Evolutionary conservation across 2,113 vertebrate species (phyloP).

Genomic region (Eudorcas thomsonii): DNA sequence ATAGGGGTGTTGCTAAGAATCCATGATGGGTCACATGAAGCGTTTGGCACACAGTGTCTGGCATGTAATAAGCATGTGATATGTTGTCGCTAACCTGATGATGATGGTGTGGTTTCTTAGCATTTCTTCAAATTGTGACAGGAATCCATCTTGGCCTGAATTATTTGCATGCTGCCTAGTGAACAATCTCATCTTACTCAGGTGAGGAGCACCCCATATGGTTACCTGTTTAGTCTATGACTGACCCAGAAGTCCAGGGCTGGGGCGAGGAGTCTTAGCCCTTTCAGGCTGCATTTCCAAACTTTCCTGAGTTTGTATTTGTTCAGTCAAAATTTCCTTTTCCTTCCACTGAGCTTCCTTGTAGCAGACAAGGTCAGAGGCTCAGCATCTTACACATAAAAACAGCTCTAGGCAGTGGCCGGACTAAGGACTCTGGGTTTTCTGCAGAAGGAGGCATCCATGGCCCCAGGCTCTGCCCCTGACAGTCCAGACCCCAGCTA

Average conservation of each 20-base stretch:
- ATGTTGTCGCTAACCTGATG: rapidly evolving
- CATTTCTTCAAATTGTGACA: neutral
- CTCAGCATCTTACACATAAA: rapidly evolving
- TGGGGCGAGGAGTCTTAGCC: neutral
- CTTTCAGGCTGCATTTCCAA: neutral
- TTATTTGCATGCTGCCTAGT: neutral
- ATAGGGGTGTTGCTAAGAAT: neutral
- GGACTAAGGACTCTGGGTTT: neutral
- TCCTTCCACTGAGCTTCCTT: neutral
- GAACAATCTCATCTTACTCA: neutral
- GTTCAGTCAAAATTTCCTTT: neutral
- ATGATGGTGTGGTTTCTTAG: neutral
- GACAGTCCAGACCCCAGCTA: no score
- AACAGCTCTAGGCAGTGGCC: neutral
- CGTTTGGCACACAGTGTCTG: rapidly evolving
- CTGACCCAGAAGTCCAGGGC: neutral
- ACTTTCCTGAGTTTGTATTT: neutral
- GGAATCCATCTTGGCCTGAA: neutral
- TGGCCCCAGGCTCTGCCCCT: neutral
- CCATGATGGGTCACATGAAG: neutral
- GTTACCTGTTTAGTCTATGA: neutral
- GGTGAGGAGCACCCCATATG: neutral
- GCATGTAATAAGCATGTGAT: neutral
- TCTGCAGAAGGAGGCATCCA: neutral
- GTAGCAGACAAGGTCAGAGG: neutral